Evolutionary conservation across 2,888 invertebrate species (phyloP), one percentile per base, ranked within the genome.

Genomic region (Dexiosoma caninum): DNA sequence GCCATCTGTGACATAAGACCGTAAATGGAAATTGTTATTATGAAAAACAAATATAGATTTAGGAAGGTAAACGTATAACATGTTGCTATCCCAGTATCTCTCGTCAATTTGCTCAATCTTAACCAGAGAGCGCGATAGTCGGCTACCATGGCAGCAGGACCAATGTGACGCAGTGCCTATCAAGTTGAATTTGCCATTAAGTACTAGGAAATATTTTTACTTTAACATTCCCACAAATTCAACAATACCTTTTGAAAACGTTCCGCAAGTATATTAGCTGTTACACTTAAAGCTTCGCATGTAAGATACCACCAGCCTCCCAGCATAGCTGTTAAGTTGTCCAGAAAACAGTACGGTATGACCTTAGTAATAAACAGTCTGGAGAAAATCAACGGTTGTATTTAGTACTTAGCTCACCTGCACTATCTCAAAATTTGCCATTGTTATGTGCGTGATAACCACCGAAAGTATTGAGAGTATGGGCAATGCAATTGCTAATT

Each of bases 11-110:
- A 94, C 86, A 95, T 91, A 1, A 95, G 89, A 0, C 95, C 94
- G 84, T 95, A 95, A 84, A 95, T 93, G 0, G 94, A 94, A n/a
- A 95, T 88, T 0, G 94, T 95, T 64, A 95, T 94, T 75, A 94
- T 93, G 10, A 94, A 92, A 86, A 95, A 95, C 10, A 95, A 90
- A 86, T 94, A 94, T 3, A 94, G 90, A 85, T 92, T 93, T 72
- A 94, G 90, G 84, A 94, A 94, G 2, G 93, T 94, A 82, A 94
- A 92, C 0, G 93, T 93, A 84, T 94, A 94, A 85, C 94, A 94
- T 83, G 93, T 92, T 2, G 94, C 93, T 51, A 92, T 92, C 76
- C 94, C 94, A 0, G 93, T 93, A 84, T 93, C 92, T 21, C 94
- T 90, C 0, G 93, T 93, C 9, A 94, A 90, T 88, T 93, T 94